These are phyloP conservation scores for Nothoprocta perdicaria DNA, from an alignment of 2,113 vertebrate species.

Conservation along the genomic window DNA sequence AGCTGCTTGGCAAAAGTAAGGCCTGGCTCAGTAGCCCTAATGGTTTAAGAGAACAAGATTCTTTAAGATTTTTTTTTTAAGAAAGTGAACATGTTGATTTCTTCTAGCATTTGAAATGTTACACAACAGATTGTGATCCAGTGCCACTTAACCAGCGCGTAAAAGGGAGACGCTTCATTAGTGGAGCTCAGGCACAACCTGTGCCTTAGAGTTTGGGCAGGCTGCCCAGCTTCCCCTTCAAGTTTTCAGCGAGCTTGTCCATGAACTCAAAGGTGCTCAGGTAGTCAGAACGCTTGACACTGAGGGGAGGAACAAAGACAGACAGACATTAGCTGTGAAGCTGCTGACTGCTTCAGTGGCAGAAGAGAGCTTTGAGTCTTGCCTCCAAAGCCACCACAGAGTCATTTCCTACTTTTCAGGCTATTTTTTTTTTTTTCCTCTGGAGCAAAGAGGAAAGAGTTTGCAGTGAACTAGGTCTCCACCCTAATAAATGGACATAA, in stretches of 20 bases:
- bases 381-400: background rate
- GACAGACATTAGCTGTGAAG: background rate
- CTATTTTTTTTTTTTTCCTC: background rate
- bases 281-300: constrained; percentile 90
- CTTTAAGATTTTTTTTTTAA: background rate
- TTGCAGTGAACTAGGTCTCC: background rate
- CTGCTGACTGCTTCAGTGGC: background rate
- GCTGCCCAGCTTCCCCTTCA: constrained; percentile 86
- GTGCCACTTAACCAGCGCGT: background rate
- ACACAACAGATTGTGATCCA: constrained; percentile 54
- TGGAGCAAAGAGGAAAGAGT: background rate
- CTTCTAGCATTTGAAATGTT: constrained; percentile 64
- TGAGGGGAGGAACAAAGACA: constrained; percentile 53
- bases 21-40: background rate
- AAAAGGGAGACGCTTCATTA: background rate
- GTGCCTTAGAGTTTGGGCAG: constrained; percentile 85
- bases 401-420: background rate
- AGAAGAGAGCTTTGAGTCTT: background rate
- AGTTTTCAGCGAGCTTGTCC: constrained; percentile 95
- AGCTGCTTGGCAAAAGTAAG: constrained; percentile 26
- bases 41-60: background rate
- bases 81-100: constrained; percentile 52
- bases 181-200: background rate
- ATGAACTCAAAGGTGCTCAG: constrained; percentile 97
- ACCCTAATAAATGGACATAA: background rate